Evolutionary conservation across 2,888 invertebrate genomes (phyloP).

Genomic region (Tachina fera): DNA sequence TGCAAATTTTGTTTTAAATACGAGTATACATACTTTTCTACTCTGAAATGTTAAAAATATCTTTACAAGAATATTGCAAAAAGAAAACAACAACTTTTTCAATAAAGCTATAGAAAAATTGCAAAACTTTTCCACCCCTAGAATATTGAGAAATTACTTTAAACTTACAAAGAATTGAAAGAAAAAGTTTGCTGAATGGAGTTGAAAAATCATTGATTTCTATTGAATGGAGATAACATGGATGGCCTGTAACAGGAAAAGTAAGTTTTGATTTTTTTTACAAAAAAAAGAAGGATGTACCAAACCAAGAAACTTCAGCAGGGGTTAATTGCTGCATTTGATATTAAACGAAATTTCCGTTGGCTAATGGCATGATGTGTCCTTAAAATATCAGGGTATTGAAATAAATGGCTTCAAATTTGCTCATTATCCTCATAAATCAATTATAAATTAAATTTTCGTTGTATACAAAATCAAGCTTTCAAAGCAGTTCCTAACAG

Average conservation of each 20-base stretch:
- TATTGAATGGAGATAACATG: background rate
- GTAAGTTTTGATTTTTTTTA: too few relatives aligned
- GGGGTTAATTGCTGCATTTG: too few relatives aligned
- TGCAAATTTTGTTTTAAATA: constrained; percentile 57
- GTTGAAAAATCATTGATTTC: background rate
- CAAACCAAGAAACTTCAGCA: too few relatives aligned
- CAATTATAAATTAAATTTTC: too few relatives aligned
- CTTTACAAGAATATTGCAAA: constrained; percentile 24
- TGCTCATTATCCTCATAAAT: too few relatives aligned
- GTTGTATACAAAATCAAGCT: too few relatives aligned
- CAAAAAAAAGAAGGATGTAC: too few relatives aligned
- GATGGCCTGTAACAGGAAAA: constrained; percentile 3
- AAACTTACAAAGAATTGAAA: constrained; percentile 11
- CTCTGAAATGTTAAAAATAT: constrained; percentile 21
- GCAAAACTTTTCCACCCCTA: constrained; percentile 32
- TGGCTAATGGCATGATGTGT: too few relatives aligned
- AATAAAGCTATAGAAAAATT: constrained; percentile 63
- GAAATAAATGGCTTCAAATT: too few relatives aligned
- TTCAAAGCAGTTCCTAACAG: too few relatives aligned
- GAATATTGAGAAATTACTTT: constrained; percentile 5
- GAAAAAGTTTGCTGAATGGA: background rate
- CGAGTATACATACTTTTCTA: background rate
- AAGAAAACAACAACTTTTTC: constrained; percentile 41
- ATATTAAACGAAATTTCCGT: too few relatives aligned
- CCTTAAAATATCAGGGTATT: too few relatives aligned